Conservation (phyloP, 2,888 invertebrate genomes). For the Meteorus colon region DNA sequence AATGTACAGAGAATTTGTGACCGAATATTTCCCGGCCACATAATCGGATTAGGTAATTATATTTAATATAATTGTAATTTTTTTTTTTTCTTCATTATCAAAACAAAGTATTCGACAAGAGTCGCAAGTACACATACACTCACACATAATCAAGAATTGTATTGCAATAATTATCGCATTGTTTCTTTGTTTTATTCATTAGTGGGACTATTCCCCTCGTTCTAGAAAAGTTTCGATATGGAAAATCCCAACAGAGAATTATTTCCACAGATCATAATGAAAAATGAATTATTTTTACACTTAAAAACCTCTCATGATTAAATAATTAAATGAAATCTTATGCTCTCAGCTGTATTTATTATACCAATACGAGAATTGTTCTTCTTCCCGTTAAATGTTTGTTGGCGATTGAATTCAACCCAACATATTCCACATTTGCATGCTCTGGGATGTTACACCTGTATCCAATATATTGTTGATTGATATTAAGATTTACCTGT, state of each 20-base stretch:
- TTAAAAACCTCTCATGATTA: background rate
- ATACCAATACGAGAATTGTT: background rate
- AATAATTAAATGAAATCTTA: background rate
- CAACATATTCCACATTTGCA: too few relatives aligned
- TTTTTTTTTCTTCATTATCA: background rate
- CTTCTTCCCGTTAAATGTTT: background rate
- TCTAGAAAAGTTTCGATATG: too few relatives aligned
- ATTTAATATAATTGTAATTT: background rate
- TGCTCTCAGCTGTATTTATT: background rate
- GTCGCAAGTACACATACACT: background rate
- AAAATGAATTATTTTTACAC: conserved; percentile 4
- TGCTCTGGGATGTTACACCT: too few relatives aligned
- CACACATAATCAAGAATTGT: background rate
- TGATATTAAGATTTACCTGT: too few relatives aligned
- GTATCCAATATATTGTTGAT: too few relatives aligned
- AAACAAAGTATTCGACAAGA: background rate
- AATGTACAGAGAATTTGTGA: conserved; percentile 7
- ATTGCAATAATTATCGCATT: background rate
- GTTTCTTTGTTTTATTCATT: background rate
- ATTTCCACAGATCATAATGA: background rate
- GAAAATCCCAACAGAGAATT: background rate
- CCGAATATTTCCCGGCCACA: background rate
- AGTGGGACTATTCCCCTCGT: too few relatives aligned
- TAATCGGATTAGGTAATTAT: background rate
- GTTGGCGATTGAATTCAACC: too few relatives aligned